A percentile compares a stretch with the other conserved stretches of the same genome.
Conservation (phyloP, 2,888 invertebrate species). For the Aphidius colemani region DNA sequence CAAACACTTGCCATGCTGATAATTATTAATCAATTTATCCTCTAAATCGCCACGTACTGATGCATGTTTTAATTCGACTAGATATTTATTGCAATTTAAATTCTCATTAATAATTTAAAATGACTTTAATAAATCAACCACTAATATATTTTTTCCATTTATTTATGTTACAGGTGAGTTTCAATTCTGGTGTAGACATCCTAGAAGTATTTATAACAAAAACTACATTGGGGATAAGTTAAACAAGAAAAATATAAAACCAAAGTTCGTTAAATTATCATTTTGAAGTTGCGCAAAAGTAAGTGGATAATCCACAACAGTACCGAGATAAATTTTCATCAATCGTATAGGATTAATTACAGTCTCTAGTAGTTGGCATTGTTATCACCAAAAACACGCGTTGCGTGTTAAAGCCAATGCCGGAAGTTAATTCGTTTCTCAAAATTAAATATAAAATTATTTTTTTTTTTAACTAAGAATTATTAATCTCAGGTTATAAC, state of each 20-base stretch:
- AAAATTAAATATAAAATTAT: no score
- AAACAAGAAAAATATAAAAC: no score
- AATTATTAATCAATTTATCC: no score
- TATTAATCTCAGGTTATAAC: constrained; percentile 20
- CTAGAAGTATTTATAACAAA: background rate
- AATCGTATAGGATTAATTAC: constrained; percentile 29
- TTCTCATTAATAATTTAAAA: no score
- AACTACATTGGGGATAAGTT: background rate
- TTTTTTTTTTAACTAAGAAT: constrained; percentile 2
- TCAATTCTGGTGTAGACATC: background rate
- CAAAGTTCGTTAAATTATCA: background rate
- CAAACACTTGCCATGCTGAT: no score
- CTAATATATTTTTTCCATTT: background rate
- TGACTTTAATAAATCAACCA: no score
- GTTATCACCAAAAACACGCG: constrained; percentile 7
- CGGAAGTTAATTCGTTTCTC: constrained; percentile 2
- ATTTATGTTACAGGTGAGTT: constrained; percentile 29
- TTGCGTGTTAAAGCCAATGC: constrained; percentile 9
- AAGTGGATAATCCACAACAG: background rate
- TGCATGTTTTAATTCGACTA: no score
- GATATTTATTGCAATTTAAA: no score
- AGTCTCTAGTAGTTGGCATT: constrained; percentile 3
- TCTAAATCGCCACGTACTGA: no score
- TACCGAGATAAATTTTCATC: constrained; percentile 18
- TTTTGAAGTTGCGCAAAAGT: background rate